Percentiles rank a stretch among this genome's conserved stretches.
Evolutionary conservation across 2,888 invertebrate genomes (phyloP).

Genomic region (Epinotia nisella): DNA sequence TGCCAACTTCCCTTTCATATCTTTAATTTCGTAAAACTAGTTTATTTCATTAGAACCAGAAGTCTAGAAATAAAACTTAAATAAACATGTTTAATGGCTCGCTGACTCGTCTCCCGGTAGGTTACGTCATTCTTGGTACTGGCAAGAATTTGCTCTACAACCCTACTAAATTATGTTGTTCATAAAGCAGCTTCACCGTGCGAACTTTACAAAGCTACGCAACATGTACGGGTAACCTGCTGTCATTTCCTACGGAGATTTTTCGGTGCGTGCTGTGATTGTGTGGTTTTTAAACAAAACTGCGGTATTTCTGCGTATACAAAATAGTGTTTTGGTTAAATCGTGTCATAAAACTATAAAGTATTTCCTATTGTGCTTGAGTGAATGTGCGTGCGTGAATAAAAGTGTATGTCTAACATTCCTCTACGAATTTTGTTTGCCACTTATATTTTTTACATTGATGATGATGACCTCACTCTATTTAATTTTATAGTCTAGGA

Average conservation of each 20-base stretch:
- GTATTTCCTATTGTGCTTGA: slow-evolving; percentile 42
- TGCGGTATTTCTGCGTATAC: slow-evolving; percentile 37
- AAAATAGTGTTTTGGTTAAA: slow-evolving; percentile 18
- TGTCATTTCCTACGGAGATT: slow-evolving; percentile 63
- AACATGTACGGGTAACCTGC: slow-evolving; percentile 49
- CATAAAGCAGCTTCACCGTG: slow-evolving; percentile 31
- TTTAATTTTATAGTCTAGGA: slow-evolving; percentile 47
- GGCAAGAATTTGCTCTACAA: slow-evolving; percentile 66
- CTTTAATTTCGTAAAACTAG: slow-evolving; percentile 14
- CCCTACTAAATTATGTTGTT: slow-evolving; percentile 56
- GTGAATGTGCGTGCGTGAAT: slow-evolving; percentile 16
- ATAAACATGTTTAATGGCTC: slow-evolving; percentile 40
- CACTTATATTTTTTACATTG: slow-evolving; percentile 44
- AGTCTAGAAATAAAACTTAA: slow-evolving; percentile 30
- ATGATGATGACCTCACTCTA: slow-evolving; percentile 71
- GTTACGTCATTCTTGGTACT: slow-evolving; percentile 73
- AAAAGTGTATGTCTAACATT: slow-evolving; percentile 28
- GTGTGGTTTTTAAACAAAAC: slow-evolving; percentile 36
- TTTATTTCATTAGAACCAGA: slow-evolving; percentile 20
- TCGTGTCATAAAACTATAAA: slow-evolving; percentile 7
- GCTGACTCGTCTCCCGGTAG: slow-evolving; percentile 43
- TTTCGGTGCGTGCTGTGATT: slow-evolving; percentile 56
- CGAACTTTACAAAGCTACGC: slow-evolving; percentile 45
- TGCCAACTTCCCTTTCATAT: background rate
- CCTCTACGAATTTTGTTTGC: slow-evolving; percentile 30